These are phyloP conservation scores for Zeugodacus cucurbitae DNA, from an alignment of 1,140 invertebrate species.

Conservation along the genomic window DNA sequence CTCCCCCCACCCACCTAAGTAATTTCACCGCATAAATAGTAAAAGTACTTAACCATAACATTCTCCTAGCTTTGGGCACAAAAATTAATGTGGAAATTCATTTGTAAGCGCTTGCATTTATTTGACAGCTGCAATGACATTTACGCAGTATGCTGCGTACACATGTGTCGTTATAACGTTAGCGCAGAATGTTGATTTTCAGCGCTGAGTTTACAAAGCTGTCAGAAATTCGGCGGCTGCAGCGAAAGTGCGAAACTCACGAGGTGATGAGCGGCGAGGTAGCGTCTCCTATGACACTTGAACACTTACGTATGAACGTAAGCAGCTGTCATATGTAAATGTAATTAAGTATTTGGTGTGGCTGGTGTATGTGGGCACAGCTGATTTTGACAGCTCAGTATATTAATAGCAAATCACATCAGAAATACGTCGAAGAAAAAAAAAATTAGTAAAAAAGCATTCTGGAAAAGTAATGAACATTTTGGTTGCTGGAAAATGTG, in stretches of 20 bases:
- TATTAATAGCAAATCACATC: background rate
- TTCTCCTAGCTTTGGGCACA: background rate
- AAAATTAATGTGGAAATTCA: background rate
- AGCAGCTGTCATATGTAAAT: background rate
- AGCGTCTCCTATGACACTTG: background rate
- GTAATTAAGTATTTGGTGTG: conserved; percentile 4
- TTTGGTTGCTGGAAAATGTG: background rate
- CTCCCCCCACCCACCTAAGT: background rate
- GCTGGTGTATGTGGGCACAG: background rate
- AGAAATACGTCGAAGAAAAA: background rate
- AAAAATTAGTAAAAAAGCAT: background rate
- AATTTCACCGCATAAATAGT: background rate
- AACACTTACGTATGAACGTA: background rate
- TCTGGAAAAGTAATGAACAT: background rate
- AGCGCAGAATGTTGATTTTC: background rate
- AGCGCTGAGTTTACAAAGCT: background rate
- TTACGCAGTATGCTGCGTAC: background rate
- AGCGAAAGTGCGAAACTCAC: background rate
- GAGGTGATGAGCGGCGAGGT: background rate
- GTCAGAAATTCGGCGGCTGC: background rate
- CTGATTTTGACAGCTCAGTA: conserved; percentile 13
- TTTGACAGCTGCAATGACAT: conserved; percentile 39
- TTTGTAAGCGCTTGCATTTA: background rate
- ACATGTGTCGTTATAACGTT: background rate
- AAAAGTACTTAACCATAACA: background rate